Evolutionary conservation across 2,888 invertebrate species (phyloP).

Genomic region (Amblyjoppa fuscipennis): DNA sequence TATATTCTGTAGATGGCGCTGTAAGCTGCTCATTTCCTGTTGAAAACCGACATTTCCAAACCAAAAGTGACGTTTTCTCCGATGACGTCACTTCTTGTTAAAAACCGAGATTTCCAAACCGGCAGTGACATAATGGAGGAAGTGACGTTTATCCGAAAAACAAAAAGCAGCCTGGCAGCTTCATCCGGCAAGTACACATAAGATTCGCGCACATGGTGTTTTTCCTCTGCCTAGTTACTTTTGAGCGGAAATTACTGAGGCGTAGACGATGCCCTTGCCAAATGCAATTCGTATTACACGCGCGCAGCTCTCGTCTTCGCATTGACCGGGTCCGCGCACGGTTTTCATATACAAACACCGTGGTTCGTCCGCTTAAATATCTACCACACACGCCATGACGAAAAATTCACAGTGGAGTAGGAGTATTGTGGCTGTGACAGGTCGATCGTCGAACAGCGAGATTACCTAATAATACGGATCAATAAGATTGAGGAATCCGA

Average conservation of each 20-base stretch:
- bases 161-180: no score
- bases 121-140: no score
- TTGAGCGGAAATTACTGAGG: neutral
- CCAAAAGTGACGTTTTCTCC: no score
- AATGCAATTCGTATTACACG: neutral
- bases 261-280: neutral
- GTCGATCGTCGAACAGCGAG: slow-evolving; percentile 77
- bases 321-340: slow-evolving; percentile 1
- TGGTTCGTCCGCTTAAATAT: slow-evolving; percentile 69
- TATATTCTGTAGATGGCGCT: no score
- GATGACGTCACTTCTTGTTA: no score
- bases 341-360: slow-evolving; percentile 69
- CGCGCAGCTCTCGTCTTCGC: slow-evolving; percentile 21
- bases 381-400: slow-evolving; percentile 77
- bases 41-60: no score
- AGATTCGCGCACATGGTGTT: neutral
- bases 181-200: no score
- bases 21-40: no score
- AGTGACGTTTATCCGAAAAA: no score
- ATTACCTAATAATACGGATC: slow-evolving; percentile 78
- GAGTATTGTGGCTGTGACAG: slow-evolving; percentile 78
- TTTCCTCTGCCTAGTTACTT: neutral
- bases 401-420: slow-evolving; percentile 78
- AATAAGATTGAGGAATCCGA: slow-evolving; percentile 63
- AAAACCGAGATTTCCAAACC: no score